Conservation (phyloP, 2,888 invertebrate genomes). For the Prionchulus punctatus region DNA sequence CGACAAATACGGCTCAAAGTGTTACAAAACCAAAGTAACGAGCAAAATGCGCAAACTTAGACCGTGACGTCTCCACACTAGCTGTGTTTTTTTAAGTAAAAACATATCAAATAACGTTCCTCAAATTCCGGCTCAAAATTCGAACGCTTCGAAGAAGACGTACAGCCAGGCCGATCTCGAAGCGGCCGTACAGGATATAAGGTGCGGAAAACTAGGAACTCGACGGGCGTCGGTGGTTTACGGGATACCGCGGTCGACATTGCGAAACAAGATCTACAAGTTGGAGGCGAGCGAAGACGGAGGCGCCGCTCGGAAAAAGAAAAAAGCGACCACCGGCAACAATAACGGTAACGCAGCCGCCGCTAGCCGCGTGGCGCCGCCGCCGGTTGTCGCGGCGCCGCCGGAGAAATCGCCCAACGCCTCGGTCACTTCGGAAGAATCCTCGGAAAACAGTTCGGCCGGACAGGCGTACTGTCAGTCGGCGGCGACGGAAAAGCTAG, state of each 20-base stretch:
- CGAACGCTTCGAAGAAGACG: slow-evolving; percentile 45
- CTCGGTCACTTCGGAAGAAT: background rate
- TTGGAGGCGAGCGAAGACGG: slow-evolving; percentile 23
- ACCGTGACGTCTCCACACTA: no score
- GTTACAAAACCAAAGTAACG: no score
- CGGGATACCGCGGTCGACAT: slow-evolving; percentile 84
- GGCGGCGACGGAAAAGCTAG: background rate
- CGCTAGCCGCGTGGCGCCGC: background rate
- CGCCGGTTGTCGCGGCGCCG: background rate
- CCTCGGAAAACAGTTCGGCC: background rate
- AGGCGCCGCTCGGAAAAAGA: background rate
- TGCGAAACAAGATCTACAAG: slow-evolving; percentile 67
- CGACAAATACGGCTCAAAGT: no score
- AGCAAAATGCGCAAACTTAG: no score
- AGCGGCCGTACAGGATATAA: slow-evolving; percentile 80
- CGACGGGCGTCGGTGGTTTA: slow-evolving; percentile 83
- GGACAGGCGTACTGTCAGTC: background rate
- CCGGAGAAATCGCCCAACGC: background rate
- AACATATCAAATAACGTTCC: background rate
- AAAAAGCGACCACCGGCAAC: background rate
- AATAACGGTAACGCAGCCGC: background rate
- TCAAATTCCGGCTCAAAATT: background rate
- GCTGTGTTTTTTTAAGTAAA: no score
- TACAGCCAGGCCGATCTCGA: slow-evolving; percentile 92
- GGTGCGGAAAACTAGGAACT: slow-evolving; percentile 76